Percentiles rank a stretch among this genome's conserved stretches.
These are phyloP conservation scores for Scaptomyza polygonia DNA, from an alignment of 2,888 invertebrate genomes.

Conservation along the genomic window DNA sequence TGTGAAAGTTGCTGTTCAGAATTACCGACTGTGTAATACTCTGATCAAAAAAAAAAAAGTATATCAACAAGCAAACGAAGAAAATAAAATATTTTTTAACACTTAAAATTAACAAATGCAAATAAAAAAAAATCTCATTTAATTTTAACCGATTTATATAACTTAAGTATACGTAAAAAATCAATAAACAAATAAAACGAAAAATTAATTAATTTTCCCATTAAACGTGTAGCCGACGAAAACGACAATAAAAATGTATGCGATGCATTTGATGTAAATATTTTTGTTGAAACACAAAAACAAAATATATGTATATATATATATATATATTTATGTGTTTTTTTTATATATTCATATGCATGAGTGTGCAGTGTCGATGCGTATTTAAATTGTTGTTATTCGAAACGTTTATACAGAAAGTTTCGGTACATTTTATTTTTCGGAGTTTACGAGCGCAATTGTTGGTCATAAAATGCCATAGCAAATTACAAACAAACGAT, in stretches of 20 bases:
- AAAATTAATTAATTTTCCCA: too few species aligned
- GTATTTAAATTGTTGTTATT: constrained; percentile 44
- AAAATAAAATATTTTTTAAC: too few species aligned
- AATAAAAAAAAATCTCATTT: too few species aligned
- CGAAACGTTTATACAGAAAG: constrained; percentile 42
- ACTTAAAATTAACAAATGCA: not conserved
- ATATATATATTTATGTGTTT: too few species aligned
- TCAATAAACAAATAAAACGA: too few species aligned
- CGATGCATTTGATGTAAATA: constrained; percentile 40
- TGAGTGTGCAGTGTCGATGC: not conserved
- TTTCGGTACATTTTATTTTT: constrained; percentile 28
- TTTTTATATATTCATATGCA: too few species aligned
- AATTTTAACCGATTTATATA: too few species aligned
- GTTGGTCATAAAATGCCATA: constrained; percentile 51
- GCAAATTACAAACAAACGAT: constrained; percentile 25
- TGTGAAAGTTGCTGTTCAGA: not conserved
- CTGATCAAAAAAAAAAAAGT: too few species aligned
- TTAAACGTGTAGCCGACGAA: too few species aligned
- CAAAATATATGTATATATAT: too few species aligned
- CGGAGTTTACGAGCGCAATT: constrained; percentile 30
- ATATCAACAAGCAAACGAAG: too few species aligned
- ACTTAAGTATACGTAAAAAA: too few species aligned
- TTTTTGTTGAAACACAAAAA: constrained; percentile 28
- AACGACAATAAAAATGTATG: constrained; percentile 1
- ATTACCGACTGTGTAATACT: not conserved